Conservation (phyloP, 2,888 invertebrate genomes). For the Drosophila pseudotakahashii region DNA sequence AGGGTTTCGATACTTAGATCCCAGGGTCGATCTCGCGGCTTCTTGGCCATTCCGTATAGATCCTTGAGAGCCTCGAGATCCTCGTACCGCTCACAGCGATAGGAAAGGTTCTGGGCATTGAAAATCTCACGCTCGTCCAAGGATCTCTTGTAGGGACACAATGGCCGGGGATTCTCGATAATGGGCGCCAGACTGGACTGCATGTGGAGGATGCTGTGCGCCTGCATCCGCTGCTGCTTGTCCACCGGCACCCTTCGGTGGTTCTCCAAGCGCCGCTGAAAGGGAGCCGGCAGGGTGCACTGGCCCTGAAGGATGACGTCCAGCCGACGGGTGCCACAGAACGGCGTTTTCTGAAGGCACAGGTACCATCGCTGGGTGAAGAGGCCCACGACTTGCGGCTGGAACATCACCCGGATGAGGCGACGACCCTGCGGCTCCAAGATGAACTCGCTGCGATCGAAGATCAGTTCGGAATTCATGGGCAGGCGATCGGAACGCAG, state of each 20-base stretch:
- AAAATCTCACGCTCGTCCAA: constrained; percentile 69
- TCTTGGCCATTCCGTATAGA: constrained; percentile 55
- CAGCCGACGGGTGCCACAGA: constrained; percentile 59
- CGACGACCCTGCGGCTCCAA: constrained; percentile 51
- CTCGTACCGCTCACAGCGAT: constrained; percentile 53
- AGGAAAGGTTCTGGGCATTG: constrained; percentile 50
- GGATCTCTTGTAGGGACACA: constrained; percentile 57
- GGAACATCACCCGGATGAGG: constrained; percentile 61
- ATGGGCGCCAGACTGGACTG: constrained; percentile 56
- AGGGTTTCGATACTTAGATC: constrained; percentile 45
- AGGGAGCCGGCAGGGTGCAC: constrained; percentile 56
- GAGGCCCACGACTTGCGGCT: constrained; percentile 65
- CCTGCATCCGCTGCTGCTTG: constrained; percentile 38
- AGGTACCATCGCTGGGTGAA: constrained; percentile 68
- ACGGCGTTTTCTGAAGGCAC: constrained; percentile 49
- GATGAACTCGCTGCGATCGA: constrained; percentile 62
- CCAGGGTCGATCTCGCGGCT: constrained; percentile 66
- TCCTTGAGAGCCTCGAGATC: constrained; percentile 63
- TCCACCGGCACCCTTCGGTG: constrained; percentile 46
- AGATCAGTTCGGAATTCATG: constrained; percentile 60
- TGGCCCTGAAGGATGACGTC: constrained; percentile 59
- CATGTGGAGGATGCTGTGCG: constrained; percentile 24
- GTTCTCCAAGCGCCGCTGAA: constrained; percentile 46
- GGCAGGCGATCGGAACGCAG: constrained; percentile 1
- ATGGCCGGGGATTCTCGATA: constrained; percentile 20